phyloP scores from a whole-genome alignment of 2,113 vertebrate species.

The Butastur rufipennis region DNA sequence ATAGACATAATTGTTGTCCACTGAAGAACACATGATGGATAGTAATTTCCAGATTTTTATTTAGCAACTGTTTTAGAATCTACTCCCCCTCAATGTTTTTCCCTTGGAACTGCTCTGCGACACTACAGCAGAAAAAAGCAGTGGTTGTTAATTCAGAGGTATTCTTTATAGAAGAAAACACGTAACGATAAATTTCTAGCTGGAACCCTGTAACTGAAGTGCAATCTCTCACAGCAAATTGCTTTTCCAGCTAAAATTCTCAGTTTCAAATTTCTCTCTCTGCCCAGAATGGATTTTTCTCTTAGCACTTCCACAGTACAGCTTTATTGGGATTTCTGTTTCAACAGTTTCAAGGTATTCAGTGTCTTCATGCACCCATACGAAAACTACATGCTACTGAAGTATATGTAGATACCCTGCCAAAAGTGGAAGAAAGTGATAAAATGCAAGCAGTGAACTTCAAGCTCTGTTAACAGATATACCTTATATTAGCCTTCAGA shows the following conservation, averaged over 20 bases:
- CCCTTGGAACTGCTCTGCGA: neutral
- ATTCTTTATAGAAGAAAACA: neutral
- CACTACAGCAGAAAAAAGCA: neutral
- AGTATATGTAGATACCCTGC: neutral
- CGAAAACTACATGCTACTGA: neutral
- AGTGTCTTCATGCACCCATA: neutral
- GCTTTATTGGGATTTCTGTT: neutral
- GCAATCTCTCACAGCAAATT: neutral
- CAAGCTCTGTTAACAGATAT: neutral
- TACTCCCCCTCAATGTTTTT: neutral
- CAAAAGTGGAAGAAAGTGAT: neutral
- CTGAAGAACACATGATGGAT: neutral
- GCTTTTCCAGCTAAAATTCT: neutral
- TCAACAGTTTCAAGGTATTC: neutral
- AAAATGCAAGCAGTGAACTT: neutral
- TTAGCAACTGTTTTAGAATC: neutral
- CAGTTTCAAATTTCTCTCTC: neutral
- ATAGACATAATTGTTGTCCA: rapidly evolving
- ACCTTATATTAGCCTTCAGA: neutral
- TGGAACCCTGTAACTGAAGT: neutral
- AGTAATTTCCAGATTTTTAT: neutral
- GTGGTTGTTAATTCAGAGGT: neutral
- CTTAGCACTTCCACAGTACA: neutral
- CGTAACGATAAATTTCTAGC: rapidly evolving
- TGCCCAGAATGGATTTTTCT: neutral